These are phyloP conservation scores for Chloromyia formosa DNA, from an alignment of 2,888 invertebrate genomes.

Conservation along the genomic window DNA sequence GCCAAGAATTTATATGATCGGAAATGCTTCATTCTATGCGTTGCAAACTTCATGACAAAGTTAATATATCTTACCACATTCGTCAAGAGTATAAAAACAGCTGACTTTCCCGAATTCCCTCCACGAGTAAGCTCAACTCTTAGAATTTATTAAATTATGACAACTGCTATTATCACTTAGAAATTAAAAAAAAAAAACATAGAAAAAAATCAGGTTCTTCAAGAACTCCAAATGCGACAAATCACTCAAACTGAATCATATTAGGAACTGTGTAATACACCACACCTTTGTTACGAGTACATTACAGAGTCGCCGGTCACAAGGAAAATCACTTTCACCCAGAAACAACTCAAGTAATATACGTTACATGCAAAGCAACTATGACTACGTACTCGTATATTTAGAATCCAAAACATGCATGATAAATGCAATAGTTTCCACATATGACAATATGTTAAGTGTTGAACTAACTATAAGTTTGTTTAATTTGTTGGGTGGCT, in stretches of 20 bases:
- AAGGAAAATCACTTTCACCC: constrained; percentile 42
- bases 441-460: constrained; percentile 29
- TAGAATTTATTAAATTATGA: no score
- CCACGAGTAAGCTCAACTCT: no score
- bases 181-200: background rate
- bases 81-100: no score
- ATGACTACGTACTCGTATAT: background rate
- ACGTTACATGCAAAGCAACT: background rate
- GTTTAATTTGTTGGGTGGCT: background rate
- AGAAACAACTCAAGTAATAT: background rate
- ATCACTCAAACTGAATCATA: background rate
- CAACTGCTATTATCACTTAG: no score
- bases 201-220: constrained; percentile 10
- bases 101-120: no score
- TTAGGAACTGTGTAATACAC: background rate
- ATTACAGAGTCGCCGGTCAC: background rate
- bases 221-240: background rate
- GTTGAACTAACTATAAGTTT: background rate
- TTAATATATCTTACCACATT: no score
- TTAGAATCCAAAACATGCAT: background rate
- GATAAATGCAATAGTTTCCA: constrained; percentile 35
- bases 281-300: background rate
- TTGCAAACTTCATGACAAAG: no score
- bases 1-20: no score
- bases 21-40: no score